These are phyloP conservation scores for Diarsia dahlii DNA, from an alignment of 2,888 invertebrate species.

Conservation along the genomic window DNA sequence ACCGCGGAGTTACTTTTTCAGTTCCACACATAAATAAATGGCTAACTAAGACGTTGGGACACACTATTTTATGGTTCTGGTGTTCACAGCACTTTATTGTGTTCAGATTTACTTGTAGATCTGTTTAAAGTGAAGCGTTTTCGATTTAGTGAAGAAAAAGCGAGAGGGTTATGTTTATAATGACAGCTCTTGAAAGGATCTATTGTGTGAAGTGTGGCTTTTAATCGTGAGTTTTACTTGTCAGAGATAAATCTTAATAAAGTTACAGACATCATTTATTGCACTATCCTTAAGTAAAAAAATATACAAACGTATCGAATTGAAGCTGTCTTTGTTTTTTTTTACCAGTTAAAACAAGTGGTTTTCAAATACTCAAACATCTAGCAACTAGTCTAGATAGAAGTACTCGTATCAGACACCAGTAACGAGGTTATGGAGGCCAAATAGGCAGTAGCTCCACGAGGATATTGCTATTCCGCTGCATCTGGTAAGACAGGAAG, in stretches of 20 bases:
- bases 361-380: not conserved
- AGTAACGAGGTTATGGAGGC: not conserved
- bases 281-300: not conserved
- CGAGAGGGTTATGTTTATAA: constrained; percentile 54
- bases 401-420: not conserved
- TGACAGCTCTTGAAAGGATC: constrained; percentile 48
- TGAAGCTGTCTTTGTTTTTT: no score
- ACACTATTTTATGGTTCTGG: constrained; percentile 76
- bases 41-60: constrained; percentile 79
- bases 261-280: constrained; percentile 5
- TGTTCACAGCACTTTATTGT: constrained; percentile 75
- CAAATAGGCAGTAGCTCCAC: not conserved
- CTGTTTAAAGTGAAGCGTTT: constrained; percentile 63
- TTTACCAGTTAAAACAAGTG: not conserved
- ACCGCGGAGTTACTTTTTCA: constrained; percentile 73
- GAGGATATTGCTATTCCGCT: no score
- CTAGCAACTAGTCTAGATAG: not conserved
- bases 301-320: no score
- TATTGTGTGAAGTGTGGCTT: constrained; percentile 48
- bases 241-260: constrained; percentile 23
- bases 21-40: constrained; percentile 74
- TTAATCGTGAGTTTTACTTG: constrained; percentile 33
- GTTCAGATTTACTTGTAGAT: constrained; percentile 72
- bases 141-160: constrained; percentile 63
- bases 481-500: not conserved